These are phyloP conservation scores for Geothlypis trichas DNA, from an alignment of 2,113 vertebrate species.

Conservation along the genomic window DNA sequence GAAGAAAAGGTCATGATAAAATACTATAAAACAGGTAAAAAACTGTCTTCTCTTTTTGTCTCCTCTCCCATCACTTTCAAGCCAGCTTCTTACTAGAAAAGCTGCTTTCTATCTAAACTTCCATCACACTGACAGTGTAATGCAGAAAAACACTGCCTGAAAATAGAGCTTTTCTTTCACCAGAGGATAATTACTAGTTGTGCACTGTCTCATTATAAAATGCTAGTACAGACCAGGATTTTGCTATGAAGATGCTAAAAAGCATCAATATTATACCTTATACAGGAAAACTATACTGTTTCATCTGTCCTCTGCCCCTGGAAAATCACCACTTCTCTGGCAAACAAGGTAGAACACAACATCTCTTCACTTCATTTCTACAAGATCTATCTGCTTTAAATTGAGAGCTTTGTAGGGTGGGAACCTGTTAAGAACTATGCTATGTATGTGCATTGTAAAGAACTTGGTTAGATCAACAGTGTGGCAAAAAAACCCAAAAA, in stretches of 20 bases:
- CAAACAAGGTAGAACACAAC: background rate
- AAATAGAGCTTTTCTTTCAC: constrained; percentile 6
- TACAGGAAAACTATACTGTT: background rate
- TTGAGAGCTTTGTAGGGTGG: background rate
- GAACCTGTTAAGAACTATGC: background rate
- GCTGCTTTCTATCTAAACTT: constrained; percentile 5
- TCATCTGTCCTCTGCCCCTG: background rate
- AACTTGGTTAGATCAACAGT: background rate
- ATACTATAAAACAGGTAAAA: constrained; percentile 11
- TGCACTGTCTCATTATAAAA: background rate
- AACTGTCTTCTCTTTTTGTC: background rate
- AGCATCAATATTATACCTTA: background rate
- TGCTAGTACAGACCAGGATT: background rate
- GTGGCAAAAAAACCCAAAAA: background rate
- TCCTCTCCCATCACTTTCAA: background rate
- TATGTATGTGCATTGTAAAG: background rate
- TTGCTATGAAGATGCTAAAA: background rate
- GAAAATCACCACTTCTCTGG: background rate
- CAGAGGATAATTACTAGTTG: background rate
- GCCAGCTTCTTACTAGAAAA: constrained; percentile 17
- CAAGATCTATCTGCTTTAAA: background rate
- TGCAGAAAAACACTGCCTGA: constrained; percentile 6
- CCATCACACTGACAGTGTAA: background rate
- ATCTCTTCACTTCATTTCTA: background rate
- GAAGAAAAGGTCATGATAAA: constrained; percentile 29